Evolutionary conservation across 1,140 invertebrate species (phyloP).

Genomic region (Drosophila willistoni): DNA sequence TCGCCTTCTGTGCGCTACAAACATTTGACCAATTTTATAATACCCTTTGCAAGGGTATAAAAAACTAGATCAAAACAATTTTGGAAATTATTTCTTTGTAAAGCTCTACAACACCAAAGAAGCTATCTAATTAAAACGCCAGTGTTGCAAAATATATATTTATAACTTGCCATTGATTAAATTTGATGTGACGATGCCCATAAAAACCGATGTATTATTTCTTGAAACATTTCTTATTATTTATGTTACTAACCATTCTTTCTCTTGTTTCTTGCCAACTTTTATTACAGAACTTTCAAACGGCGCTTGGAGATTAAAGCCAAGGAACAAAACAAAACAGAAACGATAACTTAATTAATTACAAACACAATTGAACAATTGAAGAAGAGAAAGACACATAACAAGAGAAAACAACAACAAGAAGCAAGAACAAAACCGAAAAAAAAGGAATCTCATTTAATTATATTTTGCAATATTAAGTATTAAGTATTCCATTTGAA

Average conservation of each 20-base stretch:
- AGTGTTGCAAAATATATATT: too few species aligned
- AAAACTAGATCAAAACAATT: too few species aligned
- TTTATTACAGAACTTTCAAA: neutral
- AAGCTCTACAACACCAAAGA: too few species aligned
- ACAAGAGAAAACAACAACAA: neutral
- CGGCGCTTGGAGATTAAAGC: conserved; percentile 2
- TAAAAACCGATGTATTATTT: too few species aligned
- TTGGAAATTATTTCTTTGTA: too few species aligned
- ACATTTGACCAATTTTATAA: too few species aligned
- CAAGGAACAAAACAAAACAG: conserved; percentile 12
- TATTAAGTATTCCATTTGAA: conserved; percentile 1
- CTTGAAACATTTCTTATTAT: too few species aligned
- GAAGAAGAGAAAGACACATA: neutral
- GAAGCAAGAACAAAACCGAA: neutral
- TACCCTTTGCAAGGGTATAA: too few species aligned
- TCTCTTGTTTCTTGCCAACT: neutral
- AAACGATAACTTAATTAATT: neutral
- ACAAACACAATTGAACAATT: neutral
- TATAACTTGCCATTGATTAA: too few species aligned
- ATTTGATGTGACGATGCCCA: too few species aligned
- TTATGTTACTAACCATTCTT: neutral
- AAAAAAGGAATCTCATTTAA: conserved; percentile 1
- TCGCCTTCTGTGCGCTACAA: too few species aligned
- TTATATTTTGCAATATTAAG: conserved; percentile 9
- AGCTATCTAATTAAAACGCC: too few species aligned